Evolutionary conservation across 1,140 invertebrate genomes (phyloP).

Genomic region (Achatina immaculata): DNA sequence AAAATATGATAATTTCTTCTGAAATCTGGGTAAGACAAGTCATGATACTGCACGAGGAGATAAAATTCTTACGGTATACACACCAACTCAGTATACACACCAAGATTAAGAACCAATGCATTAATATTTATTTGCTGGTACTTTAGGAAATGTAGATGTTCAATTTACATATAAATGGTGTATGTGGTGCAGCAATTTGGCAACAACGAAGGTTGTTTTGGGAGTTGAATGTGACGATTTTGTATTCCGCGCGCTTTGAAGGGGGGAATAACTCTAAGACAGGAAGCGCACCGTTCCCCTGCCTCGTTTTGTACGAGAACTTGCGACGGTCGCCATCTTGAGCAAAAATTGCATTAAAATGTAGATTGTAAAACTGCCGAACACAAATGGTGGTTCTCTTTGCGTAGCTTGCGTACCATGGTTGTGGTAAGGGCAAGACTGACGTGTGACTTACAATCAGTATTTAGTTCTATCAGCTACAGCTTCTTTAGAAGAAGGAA

Average conservation of each 20-base stretch:
- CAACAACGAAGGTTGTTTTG: too few relatives aligned
- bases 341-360: constrained; percentile 36
- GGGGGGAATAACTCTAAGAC: constrained; percentile 10
- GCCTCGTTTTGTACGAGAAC: constrained; percentile 47
- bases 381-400: constrained; percentile 31
- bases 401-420: constrained; percentile 7
- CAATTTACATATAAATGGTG: too few relatives aligned
- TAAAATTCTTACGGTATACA: too few relatives aligned
- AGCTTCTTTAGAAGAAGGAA: background rate
- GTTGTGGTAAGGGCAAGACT: constrained; percentile 16
- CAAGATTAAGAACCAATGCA: too few relatives aligned
- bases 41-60: too few relatives aligned
- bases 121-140: too few relatives aligned
- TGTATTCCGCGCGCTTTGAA: background rate
- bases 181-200: too few relatives aligned
- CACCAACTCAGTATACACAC: too few relatives aligned
- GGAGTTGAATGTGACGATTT: background rate
- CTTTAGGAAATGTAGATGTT: too few relatives aligned
- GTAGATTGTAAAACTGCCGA: constrained; percentile 25
- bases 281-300: background rate
- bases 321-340: constrained; percentile 58
- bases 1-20: too few relatives aligned
- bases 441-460: constrained; percentile 16
- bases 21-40: too few relatives aligned
- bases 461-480: constrained; percentile 12